phyloP scores from a whole-genome alignment of 1,140 invertebrate species.

The Linepithema humile region DNA sequence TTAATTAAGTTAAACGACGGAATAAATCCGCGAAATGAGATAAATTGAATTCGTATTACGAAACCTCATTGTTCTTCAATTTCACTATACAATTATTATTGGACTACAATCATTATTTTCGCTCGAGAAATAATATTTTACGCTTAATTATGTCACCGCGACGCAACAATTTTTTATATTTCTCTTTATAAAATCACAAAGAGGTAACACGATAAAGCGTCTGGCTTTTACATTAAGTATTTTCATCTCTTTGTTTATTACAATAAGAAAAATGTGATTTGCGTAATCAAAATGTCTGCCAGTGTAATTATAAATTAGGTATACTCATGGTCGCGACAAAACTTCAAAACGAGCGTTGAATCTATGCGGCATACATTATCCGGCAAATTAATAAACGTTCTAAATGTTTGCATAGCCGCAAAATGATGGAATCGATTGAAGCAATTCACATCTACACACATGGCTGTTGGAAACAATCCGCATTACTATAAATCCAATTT shows the following conservation, averaged over 20 bases:
- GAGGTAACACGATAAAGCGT: not conserved
- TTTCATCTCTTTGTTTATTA: not conserved
- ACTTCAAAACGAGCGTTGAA: slow-evolving; percentile 3
- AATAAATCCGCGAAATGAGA: not conserved
- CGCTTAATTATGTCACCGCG: not conserved
- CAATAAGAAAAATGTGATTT: not conserved
- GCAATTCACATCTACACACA: slow-evolving; percentile 11
- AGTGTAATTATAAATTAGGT: slow-evolving; percentile 4
- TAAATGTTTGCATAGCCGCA: slow-evolving; percentile 41
- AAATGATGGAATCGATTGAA: slow-evolving; percentile 27
- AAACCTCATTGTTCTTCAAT: not conserved
- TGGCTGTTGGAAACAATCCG: slow-evolving; percentile 32
- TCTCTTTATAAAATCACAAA: not conserved
- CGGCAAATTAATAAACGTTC: slow-evolving; percentile 35
- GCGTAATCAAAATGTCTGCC: not conserved
- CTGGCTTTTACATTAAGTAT: not conserved
- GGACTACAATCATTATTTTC: not conserved
- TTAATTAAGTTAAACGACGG: not conserved
- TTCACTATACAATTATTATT: not conserved
- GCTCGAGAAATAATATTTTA: not conserved
- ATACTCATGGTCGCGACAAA: slow-evolving; percentile 4
- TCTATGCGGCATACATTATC: not conserved
- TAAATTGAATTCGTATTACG: not conserved
- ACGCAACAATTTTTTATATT: not conserved
- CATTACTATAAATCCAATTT: slow-evolving; percentile 44